Evolutionary conservation across 2,113 vertebrate genomes (phyloP), one percentile per base, ranked within the genome.

Genomic region (Phasianus colchicus): DNA sequence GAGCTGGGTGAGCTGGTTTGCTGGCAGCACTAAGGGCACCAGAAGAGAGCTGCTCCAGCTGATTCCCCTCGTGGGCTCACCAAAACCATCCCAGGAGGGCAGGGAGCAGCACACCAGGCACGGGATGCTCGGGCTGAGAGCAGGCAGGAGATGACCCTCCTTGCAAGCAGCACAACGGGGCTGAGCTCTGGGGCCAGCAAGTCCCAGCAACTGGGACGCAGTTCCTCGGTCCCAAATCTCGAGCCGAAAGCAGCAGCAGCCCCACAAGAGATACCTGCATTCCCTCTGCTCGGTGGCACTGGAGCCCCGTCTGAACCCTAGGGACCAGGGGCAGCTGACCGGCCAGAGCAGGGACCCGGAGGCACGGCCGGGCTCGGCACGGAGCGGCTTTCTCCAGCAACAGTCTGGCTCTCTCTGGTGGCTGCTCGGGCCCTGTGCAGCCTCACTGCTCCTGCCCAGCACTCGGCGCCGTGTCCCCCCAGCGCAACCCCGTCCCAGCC

Each of bases 351-450:
- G 64, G 70, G 47, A 89, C 61, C 58, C 45, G 45, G 60, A 30
- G 25, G 32, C 70, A 48, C 27, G 73, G 65, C 77, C 40, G 71
- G 54, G 17, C 75, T n/a, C 17, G 55, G 55, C 55, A 57, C 50
- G 30, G 18, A 67, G 73, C 71, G 58, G 43, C 32, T 42, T 50
- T 72, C 57, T 96, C 95, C 86, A 54, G 86, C 27, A 77, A 92
- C 94, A 45, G 75, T 96, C 91, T 95, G 93, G 96, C 96, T 96
- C 96, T 96, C 94, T 95, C 96, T 96, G 75, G 96, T 94, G 96
- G 96, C 94, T 90, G 77, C 86, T 88, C 67, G 6, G 75, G 78
- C 96, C 92, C 90, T 45, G 10, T 96, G 92, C 96, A 95, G 61
- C 90, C 88, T 58, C 40, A 40, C 60, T 6, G 55, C 82, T 10